phyloP scores from a whole-genome alignment of 2,888 invertebrate species.

The Tiliacea aurago region DNA sequence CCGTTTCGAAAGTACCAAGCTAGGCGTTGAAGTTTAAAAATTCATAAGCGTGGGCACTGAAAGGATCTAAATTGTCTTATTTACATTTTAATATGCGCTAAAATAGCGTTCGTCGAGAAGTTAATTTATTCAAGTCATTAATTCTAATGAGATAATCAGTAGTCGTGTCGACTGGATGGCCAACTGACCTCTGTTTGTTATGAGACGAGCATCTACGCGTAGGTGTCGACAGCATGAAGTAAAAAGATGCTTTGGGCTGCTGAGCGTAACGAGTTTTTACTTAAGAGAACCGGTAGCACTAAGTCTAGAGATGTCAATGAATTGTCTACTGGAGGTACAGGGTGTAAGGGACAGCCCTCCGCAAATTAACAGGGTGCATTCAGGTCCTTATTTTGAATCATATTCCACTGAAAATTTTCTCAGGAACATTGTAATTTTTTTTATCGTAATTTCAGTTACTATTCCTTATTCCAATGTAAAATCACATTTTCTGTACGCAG shows the following conservation, averaged over 20 bases:
- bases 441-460: too few species aligned
- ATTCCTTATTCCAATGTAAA: too few species aligned
- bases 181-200: constrained; percentile 55
- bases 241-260: constrained; percentile 29
- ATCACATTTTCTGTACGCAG: too few species aligned
- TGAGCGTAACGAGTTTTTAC: constrained; percentile 40
- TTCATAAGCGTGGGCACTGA: constrained; percentile 60
- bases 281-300: constrained; percentile 34
- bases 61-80: constrained; percentile 64
- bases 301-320: constrained; percentile 2
- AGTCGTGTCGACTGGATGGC: constrained; percentile 55
- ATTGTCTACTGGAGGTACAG: not conserved
- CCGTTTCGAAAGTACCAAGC: constrained; percentile 43
- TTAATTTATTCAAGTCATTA: constrained; percentile 67
- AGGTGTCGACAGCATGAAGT: constrained; percentile 43
- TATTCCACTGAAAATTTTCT: too few species aligned
- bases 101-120: constrained; percentile 54
- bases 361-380: too few species aligned
- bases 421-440: too few species aligned
- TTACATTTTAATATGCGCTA: constrained; percentile 67
- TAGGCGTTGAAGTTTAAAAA: constrained; percentile 63
- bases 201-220: constrained; percentile 46
- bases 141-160: constrained; percentile 66
- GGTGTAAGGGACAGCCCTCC: too few species aligned
- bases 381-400: too few species aligned